Evolutionary conservation across 2,797 vertebrate species (phyloP).

Genomic region (Fratercula arctica): DNA sequence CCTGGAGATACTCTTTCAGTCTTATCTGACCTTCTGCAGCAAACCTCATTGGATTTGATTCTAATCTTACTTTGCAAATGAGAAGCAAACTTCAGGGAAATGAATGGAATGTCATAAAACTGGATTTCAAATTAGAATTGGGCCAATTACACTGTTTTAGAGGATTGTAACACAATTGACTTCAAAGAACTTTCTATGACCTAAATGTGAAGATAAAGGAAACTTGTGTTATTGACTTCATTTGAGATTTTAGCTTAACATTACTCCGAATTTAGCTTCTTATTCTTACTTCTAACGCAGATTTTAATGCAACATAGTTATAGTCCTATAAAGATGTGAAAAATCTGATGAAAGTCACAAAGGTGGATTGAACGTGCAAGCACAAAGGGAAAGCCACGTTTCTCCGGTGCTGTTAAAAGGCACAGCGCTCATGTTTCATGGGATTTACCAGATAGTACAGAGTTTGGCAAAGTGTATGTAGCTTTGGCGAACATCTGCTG

Average conservation of each 20-base stretch:
- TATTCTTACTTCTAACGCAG: not conserved
- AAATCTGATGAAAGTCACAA: not conserved
- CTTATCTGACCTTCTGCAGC: conserved; percentile 27
- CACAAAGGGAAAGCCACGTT: not conserved
- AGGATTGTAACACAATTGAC: not conserved
- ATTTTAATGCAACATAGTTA: not conserved
- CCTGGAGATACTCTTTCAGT: conserved; percentile 19
- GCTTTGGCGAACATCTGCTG: not conserved
- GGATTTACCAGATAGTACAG: not conserved
- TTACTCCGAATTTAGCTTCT: not conserved
- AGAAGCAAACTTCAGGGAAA: conserved; percentile 17
- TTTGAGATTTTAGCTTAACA: not conserved
- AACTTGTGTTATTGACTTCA: not conserved
- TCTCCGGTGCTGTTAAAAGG: not conserved
- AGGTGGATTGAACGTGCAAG: not conserved
- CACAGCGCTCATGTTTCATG: not conserved
- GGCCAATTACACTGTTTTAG: not conserved
- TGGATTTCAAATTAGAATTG: conserved; percentile 32
- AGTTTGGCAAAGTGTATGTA: not conserved
- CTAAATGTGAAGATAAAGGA: not conserved
- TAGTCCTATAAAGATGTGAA: not conserved
- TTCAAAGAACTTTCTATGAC: not conserved
- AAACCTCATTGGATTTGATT: conserved; percentile 13
- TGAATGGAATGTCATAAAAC: conserved; percentile 45
- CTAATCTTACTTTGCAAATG: conserved; percentile 15